Base-by-base conservation (phyloP, 1,140 invertebrate genomes). In the Brachionus plicatilis region DNA sequence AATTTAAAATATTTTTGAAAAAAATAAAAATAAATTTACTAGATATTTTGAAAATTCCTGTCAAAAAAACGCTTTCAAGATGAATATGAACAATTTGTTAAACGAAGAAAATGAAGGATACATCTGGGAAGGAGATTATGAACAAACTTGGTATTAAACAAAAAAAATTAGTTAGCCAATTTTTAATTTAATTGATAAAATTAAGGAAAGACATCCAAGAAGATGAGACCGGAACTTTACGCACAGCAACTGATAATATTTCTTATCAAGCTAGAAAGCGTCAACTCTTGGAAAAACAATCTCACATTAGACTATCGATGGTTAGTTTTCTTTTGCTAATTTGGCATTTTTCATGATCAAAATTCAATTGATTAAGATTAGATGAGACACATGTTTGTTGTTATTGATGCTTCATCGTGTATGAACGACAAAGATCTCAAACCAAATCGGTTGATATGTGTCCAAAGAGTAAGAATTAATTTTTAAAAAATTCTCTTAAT, bases 341-440 rank as follows among this genome's bases (percentile, higher is more conserved):
- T 45, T 8, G 3, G 80, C 17, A 68, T n/a, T 83, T 56, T 76
- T 79, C 56, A 45, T 50, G 29, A 72, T 14, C 14, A 66, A 45
- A 11, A 70, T 37, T 47, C 45, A 84, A 17, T 27, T 56, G 72
- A 47, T 11, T 80, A 80, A 33, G 80, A 65, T 84, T 85, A 91
- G 90, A 91, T 91, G 90, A 86, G 97, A 84, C 96, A 99, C 90
- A 88, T 98, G 47, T 96, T 94, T 87, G 88, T 99, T 11, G 92
- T 98, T 33, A 88, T 99, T 1, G 97, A 99, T 90, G 93, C 94
- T 88, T 98, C 97, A 0, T 93, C 95, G 87, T 92, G 94, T 29
- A 99, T 99, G 96, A 92, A 92, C 24, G 94, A 94, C 87, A 95
- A 96, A 87, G 96, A 99, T 91, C 91, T 99, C 14, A 97, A 97